Base-by-base conservation (phyloP, 2,113 vertebrate genomes). In the Cariama cristata region DNA sequence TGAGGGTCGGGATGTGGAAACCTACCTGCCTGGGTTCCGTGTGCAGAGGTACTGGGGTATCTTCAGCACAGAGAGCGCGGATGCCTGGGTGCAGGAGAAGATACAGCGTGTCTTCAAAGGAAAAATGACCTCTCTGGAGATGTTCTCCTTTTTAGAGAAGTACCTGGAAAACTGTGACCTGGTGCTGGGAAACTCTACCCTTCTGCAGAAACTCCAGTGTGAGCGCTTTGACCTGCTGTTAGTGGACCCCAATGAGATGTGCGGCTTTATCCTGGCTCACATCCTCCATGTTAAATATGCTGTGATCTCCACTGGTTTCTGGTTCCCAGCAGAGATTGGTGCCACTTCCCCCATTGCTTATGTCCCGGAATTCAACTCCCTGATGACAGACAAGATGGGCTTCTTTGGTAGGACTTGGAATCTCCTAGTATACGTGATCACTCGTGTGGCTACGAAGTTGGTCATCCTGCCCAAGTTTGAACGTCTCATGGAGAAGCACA, bases 211-310 rank as follows among this genome's bases (percentile, higher is more conserved):
- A 26, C 97, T 98, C 28, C 85, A 69, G 20, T 4, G 1, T 17
- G 97, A 98, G 42, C 52, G 49, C 8, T 98, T 98, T 71, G 98
- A 98, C 35, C 56, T 98, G 72, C 47, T 98, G 10, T 58, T 98
- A 88, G 95, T 98, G 58, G 98, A 98, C 62, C 97, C 97, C 32
- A 98, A 98, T 38, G 98, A 98, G 89, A 97, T 98, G 97, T 98
- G 98, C 0, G 98, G 98, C 55, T 97, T 97, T 79, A 97, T 98
- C 33, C 76, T 97, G 55, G 97, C 97, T 33, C 95, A 98, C 62
- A 90, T 98, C 33, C 93, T 98, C 18, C 91, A 5, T 0, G n/a
- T 97, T 49, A 97, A 89, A 63, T 97, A 98, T 19, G 95, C 94
- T 66, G 96, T 95, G 23, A 96, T 98, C 86, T 98, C 98, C 84